These are phyloP conservation scores for Hydrolagus affinis DNA, from an alignment of 2,113 vertebrate genomes.

Conservation along the genomic window DNA sequence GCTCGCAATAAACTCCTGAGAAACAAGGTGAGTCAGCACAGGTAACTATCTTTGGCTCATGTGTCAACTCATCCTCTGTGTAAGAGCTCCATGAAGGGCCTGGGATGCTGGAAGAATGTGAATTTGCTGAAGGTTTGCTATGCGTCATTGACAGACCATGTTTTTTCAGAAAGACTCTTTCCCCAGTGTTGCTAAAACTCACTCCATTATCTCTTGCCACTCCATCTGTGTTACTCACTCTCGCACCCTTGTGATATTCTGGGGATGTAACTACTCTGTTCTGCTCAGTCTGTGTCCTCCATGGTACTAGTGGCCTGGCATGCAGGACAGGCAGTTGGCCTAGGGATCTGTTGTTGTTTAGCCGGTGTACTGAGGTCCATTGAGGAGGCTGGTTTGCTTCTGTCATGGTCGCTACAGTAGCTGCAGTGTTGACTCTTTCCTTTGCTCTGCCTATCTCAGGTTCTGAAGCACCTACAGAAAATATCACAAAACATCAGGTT, in stretches of 20 bases:
- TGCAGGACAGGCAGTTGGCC: background rate
- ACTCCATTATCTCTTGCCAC: conserved; percentile 35
- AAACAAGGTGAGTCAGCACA: conserved; percentile 69
- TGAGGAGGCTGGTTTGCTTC: background rate
- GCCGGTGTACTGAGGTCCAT: conserved; percentile 30
- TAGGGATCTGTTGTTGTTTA: conserved; percentile 37
- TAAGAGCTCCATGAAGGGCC: conserved; percentile 38
- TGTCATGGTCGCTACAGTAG: background rate
- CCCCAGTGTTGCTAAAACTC: conserved; percentile 21
- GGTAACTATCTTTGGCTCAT: conserved; percentile 37
- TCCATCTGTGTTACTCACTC: conserved; percentile 34
- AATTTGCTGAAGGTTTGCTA: conserved; percentile 34
- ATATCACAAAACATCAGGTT: background rate
- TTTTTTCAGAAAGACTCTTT: conserved; percentile 38
- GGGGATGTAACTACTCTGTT: conserved; percentile 34
- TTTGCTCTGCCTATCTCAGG: conserved; percentile 52
- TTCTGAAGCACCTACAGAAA: background rate
- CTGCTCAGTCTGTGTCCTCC: background rate
- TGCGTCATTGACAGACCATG: conserved; percentile 36
- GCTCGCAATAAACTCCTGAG: conserved; percentile 62
- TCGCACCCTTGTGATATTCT: conserved; percentile 31
- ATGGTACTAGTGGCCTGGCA: conserved; percentile 7
- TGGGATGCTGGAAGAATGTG: conserved; percentile 36
- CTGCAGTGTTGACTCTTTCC: background rate
- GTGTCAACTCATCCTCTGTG: conserved; percentile 32